Evolutionary conservation across 1,140 invertebrate genomes (phyloP).

Genomic region (Zaprionus capensis): DNA sequence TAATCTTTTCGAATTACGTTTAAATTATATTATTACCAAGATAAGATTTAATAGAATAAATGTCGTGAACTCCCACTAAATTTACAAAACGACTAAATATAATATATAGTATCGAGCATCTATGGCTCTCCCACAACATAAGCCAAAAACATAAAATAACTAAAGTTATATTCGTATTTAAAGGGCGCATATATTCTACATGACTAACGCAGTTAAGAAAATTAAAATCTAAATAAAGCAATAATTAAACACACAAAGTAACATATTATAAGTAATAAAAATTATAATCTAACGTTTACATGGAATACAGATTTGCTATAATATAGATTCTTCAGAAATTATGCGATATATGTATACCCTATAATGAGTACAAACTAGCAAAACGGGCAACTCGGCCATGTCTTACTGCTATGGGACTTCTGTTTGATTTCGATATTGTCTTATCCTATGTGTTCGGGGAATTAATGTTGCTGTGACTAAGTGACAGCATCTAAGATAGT

Average conservation of each 20-base stretch:
- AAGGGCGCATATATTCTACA: conserved; percentile 24
- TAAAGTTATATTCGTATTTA: conserved; percentile 28
- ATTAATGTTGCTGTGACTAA: conserved; percentile 30
- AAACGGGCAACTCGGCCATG: conserved; percentile 28
- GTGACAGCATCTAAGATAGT: conserved; percentile 32
- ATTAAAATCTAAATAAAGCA: conserved; percentile 54
- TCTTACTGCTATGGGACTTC: conserved; percentile 58
- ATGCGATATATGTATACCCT: conserved; percentile 22
- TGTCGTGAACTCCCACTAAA: conserved; percentile 3
- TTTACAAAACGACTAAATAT: conserved; percentile 8
- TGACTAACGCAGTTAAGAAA: conserved; percentile 34
- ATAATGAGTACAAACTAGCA: conserved; percentile 36
- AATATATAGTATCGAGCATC: conserved; percentile 8
- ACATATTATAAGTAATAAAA: conserved; percentile 10
- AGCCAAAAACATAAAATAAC: conserved; percentile 38
- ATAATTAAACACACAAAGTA: conserved; percentile 56
- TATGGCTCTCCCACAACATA: conserved; percentile 17
- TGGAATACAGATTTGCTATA: conserved; percentile 41
- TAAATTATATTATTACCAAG: not conserved
- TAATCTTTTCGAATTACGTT: not conserved
- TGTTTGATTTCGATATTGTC: conserved; percentile 31
- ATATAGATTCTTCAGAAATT: conserved; percentile 17
- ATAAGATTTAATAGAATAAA: not conserved
- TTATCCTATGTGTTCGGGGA: conserved; percentile 6
- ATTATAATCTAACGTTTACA: conserved; percentile 48